phyloP scores from a whole-genome alignment of 2,113 vertebrate species.

The Ictalurus punctatus region DNA sequence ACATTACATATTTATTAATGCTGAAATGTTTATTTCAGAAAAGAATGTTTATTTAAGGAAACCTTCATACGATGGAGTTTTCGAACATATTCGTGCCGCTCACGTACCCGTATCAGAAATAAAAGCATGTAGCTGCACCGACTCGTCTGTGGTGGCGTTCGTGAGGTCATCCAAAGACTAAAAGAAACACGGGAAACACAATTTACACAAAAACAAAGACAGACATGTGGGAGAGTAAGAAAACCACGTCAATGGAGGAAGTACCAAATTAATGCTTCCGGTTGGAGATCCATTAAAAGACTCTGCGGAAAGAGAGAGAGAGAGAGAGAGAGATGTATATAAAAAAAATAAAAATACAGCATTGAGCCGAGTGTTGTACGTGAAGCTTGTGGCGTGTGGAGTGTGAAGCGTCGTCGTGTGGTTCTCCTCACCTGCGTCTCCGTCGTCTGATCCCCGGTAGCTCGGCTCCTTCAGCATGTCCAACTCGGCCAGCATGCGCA shows the following conservation, averaged over 20 bases:
- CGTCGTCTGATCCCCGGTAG: constrained; percentile 94
- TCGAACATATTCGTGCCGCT: not conserved
- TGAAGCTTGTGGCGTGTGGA: not conserved
- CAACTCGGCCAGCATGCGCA: constrained; percentile 94
- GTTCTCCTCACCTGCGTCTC: constrained; percentile 82
- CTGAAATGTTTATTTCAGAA: not conserved
- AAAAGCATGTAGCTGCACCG: constrained; percentile 86
- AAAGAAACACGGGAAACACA: not conserved
- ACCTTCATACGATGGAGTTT: no score
- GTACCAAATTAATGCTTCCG: constrained; percentile 94
- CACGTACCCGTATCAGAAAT: constrained; percentile 97
- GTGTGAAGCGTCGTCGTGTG: not conserved
- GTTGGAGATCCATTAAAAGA: constrained; percentile 98
- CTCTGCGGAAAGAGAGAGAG: constrained; percentile 70
- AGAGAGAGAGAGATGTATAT: no score
- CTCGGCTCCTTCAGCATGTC: constrained; percentile 99
- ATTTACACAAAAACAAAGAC: not conserved
- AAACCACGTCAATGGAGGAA: constrained; percentile 39
- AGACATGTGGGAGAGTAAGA: not conserved
- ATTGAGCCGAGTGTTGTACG: not conserved
- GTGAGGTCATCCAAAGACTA: constrained; percentile 96
- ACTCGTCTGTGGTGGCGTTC: constrained; percentile 86
- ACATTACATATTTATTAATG: not conserved
- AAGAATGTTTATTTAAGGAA: not conserved
- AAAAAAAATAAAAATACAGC: not conserved